phyloP scores from a whole-genome alignment of 2,113 vertebrate species.

The Anolis sagrei region DNA sequence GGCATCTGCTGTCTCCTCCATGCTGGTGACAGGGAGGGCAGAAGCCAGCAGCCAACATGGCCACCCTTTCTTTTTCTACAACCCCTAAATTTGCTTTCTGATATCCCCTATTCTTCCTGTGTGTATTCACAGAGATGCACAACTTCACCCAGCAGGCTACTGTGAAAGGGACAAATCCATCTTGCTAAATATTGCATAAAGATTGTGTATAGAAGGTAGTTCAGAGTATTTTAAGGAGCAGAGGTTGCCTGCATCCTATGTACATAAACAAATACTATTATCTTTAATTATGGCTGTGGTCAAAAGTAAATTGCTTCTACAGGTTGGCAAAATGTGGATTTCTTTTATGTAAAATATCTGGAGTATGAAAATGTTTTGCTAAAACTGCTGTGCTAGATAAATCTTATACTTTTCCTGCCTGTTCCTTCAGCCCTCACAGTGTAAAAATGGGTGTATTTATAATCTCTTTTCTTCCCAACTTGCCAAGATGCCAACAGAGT shows the following conservation, averaged over 20 bases:
- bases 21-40: not conserved
- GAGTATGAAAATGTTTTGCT: not conserved
- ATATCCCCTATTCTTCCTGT: too few species aligned
- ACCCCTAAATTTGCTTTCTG: too few species aligned
- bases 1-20: not conserved
- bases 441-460: not conserved
- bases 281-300: not conserved
- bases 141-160: not conserved
- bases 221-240: not conserved
- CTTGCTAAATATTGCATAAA: not conserved
- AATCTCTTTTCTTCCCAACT: not conserved
- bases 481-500: not conserved
- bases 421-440: not conserved
- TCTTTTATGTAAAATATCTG: not conserved
- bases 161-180: not conserved
- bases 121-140: too few species aligned
- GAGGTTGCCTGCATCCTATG: not conserved
- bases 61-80: not conserved
- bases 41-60: not conserved
- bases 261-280: not conserved
- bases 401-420: not conserved
- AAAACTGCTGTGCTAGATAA: not conserved
- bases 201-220: not conserved
- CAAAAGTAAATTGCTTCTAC: not conserved
- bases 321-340: not conserved